These are phyloP conservation scores for Nothoprocta pentlandii DNA, from an alignment of 2,113 vertebrate species.

Conservation along the genomic window DNA sequence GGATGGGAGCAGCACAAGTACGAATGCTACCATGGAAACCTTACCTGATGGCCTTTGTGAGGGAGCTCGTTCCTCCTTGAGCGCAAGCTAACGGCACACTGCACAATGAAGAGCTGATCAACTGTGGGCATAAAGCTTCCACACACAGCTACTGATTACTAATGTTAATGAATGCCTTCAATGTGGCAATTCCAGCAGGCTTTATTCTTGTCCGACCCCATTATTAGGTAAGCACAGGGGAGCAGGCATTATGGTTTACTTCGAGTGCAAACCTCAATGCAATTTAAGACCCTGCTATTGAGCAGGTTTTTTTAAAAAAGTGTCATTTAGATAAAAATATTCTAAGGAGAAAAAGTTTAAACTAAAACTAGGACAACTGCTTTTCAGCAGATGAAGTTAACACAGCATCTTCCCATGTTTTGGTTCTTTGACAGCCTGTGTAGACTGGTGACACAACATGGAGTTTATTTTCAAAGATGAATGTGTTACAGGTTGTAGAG, in stretches of 20 bases:
- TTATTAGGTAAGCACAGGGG: slow-evolving; percentile 69
- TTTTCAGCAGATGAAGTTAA: slow-evolving; percentile 31
- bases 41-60: slow-evolving; percentile 73
- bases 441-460: background rate
- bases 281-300: slow-evolving; percentile 48
- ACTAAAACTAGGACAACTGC: background rate
- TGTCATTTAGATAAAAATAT: slow-evolving; percentile 4
- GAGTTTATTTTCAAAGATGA: slow-evolving; percentile 4
- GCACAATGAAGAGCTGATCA: slow-evolving; percentile 52
- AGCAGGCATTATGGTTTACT: slow-evolving; percentile 62
- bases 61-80: slow-evolving; percentile 46
- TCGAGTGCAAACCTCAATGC: slow-evolving; percentile 57
- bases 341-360: slow-evolving; percentile 22
- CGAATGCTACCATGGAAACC: slow-evolving; percentile 78
- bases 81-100: slow-evolving; percentile 4
- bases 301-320: slow-evolving; percentile 39
- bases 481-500: background rate
- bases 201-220: slow-evolving; percentile 60
- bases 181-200: slow-evolving; percentile 27
- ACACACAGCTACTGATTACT: slow-evolving; percentile 65
- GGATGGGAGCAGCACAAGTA: slow-evolving; percentile 60
- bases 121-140: slow-evolving; percentile 38
- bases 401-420: background rate
- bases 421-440: background rate
- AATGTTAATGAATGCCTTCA: slow-evolving; percentile 72